phyloP scores from a whole-genome alignment of 2,113 vertebrate species.

The Numida meleagris region DNA sequence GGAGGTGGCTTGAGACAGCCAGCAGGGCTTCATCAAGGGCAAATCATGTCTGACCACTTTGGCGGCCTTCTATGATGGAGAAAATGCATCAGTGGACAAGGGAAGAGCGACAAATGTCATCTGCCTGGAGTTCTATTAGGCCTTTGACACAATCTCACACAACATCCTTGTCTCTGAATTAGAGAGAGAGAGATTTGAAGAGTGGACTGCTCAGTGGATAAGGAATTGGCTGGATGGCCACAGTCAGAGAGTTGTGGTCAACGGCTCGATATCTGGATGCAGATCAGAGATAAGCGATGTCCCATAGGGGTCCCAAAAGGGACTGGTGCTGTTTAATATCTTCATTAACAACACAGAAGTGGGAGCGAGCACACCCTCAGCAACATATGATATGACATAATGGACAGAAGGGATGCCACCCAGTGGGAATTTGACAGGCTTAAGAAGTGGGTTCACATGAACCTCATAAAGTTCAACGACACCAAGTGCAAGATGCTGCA shows the following conservation, averaged over 20 bases:
- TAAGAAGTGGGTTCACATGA: background rate
- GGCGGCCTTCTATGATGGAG: background rate
- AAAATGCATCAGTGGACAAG: background rate
- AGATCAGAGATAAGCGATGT: background rate
- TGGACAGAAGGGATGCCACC: background rate
- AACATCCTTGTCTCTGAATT: background rate
- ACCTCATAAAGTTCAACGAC: background rate
- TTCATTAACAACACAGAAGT: background rate
- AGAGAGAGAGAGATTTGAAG: background rate
- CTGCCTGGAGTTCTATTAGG: background rate
- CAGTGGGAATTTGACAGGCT: background rate
- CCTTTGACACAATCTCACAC: background rate
- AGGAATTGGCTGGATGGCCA: background rate
- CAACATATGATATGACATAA: background rate
- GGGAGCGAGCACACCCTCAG: background rate
- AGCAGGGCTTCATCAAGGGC: background rate
- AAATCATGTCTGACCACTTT: background rate
- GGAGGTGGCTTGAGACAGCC: background rate
- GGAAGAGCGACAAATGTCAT: background rate
- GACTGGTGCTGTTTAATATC: background rate
- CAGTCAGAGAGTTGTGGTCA: background rate
- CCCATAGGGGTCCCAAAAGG: background rate
- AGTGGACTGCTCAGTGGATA: background rate
- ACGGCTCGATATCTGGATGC: background rate
- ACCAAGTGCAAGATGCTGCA: background rate